phyloP scores from a whole-genome alignment of 2,113 vertebrate genomes.

The Paralichthys olivaceus region DNA sequence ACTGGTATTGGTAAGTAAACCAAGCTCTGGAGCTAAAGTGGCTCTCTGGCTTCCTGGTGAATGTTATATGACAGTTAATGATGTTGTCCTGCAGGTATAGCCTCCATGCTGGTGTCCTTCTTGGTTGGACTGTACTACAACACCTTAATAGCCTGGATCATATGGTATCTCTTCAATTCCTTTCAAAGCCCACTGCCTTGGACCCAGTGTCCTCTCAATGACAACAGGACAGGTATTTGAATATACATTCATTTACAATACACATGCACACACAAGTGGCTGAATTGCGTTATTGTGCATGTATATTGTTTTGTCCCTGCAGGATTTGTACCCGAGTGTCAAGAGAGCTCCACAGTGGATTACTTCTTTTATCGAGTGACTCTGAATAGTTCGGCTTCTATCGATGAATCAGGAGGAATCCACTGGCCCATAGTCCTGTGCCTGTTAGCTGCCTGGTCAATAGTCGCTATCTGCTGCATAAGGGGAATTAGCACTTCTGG shows the following conservation, averaged over 20 bases:
- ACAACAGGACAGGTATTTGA: conserved; percentile 84
- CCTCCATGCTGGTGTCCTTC: conserved; percentile 91
- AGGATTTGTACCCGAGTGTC: conserved; percentile 87
- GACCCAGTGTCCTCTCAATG: conserved; percentile 86
- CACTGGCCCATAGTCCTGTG: conserved; percentile 91
- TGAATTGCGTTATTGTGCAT: neutral
- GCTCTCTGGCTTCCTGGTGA: neutral
- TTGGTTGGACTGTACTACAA: conserved; percentile 92
- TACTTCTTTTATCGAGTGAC: conserved; percentile 94
- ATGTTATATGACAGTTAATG: neutral
- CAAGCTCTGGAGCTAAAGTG: neutral
- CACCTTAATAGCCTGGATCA: conserved; percentile 88
- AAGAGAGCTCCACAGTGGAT: conserved; percentile 88
- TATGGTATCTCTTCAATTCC: conserved; percentile 79
- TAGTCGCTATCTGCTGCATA: conserved; percentile 88
- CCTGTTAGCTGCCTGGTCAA: conserved; percentile 86
- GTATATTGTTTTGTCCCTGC: conserved; percentile 29
- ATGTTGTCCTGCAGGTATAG: conserved; percentile 81
- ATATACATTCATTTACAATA: neutral
- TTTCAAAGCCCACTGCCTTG: conserved; percentile 87
- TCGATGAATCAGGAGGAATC: conserved; percentile 84
- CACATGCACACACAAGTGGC: neutral
- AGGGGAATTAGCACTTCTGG: conserved; percentile 93
- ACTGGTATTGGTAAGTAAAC: conserved; percentile 88
- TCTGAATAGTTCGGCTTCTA: conserved; percentile 85